A percentile compares a stretch with the other conserved stretches of the same genome.
Evolutionary conservation across 35 echinoderm and acorn worm species (phyloP).

Genomic region (Apostichopus parvimensis): DNA sequence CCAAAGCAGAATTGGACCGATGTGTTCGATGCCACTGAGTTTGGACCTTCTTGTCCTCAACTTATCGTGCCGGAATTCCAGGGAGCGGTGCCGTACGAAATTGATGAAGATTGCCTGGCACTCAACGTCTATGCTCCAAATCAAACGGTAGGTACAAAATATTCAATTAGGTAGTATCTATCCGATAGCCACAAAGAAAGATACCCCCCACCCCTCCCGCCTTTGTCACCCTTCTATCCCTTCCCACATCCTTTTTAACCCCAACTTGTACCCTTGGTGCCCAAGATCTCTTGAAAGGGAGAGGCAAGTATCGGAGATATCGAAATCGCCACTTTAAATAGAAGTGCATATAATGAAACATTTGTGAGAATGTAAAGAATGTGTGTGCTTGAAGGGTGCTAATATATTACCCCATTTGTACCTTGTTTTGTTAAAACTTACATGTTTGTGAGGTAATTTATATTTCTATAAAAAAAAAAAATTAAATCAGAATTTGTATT

Average conservation of each 20-base stretch:
- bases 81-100: background rate
- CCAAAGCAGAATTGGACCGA: constrained; percentile 55
- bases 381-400: background rate
- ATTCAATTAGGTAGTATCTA: background rate
- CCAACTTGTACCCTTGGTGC: background rate
- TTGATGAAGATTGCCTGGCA: constrained; percentile 30
- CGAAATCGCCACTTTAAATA: too few species aligned
- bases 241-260: too few species aligned
- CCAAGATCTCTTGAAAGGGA: too few species aligned
- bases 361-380: background rate
- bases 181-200: background rate
- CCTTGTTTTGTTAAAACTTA: too few species aligned
- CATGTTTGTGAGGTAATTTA: background rate
- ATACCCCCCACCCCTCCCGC: too few species aligned
- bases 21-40: constrained; percentile 44
- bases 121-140: constrained; percentile 43
- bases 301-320: too few species aligned
- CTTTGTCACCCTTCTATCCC: too few species aligned
- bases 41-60: constrained; percentile 55
- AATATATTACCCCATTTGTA: background rate
- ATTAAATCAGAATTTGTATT: background rate
- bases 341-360: too few species aligned
- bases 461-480: background rate
- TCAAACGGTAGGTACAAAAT: constrained; percentile 11
- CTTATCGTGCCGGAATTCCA: background rate